Evolutionary conservation across 2,888 invertebrate genomes (phyloP).

Genomic region (Amblyjoppa proteus): DNA sequence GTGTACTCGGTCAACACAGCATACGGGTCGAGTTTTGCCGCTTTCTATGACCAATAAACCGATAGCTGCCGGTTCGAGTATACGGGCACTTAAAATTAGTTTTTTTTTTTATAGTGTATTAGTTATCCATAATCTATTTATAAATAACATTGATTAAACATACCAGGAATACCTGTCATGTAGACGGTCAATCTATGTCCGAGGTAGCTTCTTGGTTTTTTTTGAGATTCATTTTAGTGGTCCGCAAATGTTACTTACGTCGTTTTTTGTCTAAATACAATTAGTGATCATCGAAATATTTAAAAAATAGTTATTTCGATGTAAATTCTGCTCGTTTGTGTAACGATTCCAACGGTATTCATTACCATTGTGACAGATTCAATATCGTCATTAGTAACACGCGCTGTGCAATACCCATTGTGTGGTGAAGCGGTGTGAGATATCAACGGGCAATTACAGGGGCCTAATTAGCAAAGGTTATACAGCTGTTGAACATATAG

Average conservation of each 20-base stretch:
- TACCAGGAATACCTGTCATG: too few species aligned
- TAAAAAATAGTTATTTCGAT: neutral
- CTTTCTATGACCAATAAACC: conserved; percentile 71
- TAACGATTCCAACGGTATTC: conserved; percentile 14
- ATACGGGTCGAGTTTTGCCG: conserved; percentile 52
- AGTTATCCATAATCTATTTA: too few species aligned
- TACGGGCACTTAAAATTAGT: too few species aligned
- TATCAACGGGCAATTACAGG: conserved; percentile 33
- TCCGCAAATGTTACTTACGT: too few species aligned
- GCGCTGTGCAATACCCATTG: neutral
- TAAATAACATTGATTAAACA: too few species aligned
- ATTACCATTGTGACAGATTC: conserved; percentile 28
- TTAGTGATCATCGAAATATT: too few species aligned
- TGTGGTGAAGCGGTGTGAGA: conserved; percentile 2
- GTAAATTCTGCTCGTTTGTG: conserved; percentile 5
- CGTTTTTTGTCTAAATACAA: too few species aligned
- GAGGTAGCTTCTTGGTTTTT: too few species aligned
- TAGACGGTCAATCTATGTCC: too few species aligned
- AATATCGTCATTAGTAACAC: conserved; percentile 1
- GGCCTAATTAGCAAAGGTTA: conserved; percentile 34
- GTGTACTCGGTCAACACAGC: conserved; percentile 2
- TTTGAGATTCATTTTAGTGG: too few species aligned
- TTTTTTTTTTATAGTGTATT: too few species aligned
- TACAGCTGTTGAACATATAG: neutral
- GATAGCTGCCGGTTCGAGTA: conserved; percentile 10